phyloP scores from a whole-genome alignment of 2,797 vertebrate species.

The Chaunax sp. region DNA sequence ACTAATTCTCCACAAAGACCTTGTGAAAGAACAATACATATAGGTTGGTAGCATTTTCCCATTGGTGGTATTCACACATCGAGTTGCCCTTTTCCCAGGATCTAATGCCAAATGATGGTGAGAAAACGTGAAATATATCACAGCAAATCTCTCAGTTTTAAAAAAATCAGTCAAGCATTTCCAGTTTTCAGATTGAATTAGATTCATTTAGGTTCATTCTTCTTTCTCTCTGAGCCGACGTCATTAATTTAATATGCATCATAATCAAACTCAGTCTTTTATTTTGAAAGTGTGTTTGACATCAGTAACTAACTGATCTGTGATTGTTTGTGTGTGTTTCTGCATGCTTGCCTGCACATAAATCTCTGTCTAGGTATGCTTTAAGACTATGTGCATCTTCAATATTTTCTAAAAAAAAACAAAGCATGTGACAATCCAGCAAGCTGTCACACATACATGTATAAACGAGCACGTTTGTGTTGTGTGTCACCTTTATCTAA shows the following conservation, averaged over 20 bases:
- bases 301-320: background rate
- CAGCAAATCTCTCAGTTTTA: background rate
- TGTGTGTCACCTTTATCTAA: constrained; percentile 3
- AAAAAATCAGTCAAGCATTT: background rate
- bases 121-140: background rate
- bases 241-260: background rate
- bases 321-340: background rate
- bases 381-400: no score
- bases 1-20: background rate
- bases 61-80: background rate
- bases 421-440: background rate
- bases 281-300: background rate
- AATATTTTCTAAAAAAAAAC: no score
- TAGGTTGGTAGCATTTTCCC: background rate
- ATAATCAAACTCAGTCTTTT: background rate
- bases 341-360: background rate
- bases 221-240: no score
- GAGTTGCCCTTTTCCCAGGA: background rate
- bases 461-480: background rate
- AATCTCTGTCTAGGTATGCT: background rate
- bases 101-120: background rate
- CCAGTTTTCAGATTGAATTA: background rate
- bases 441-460: background rate
- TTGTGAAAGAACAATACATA: constrained; percentile 19
- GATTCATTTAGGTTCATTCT: background rate